Conservation (phyloP, 2,888 invertebrate genomes). For the Clanis bilineata region DNA sequence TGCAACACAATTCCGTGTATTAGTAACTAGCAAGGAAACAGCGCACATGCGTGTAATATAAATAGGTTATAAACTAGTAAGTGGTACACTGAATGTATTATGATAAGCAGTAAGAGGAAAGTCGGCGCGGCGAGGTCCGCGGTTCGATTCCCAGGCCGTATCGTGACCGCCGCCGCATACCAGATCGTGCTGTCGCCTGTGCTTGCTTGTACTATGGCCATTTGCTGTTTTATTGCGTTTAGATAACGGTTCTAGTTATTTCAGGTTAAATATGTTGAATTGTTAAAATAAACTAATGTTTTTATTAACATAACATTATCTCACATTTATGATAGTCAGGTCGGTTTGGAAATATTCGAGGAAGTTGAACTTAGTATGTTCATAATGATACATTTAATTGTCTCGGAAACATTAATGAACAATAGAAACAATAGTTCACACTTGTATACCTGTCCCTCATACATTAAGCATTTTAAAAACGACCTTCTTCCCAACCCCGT, state of each 20-base stretch:
- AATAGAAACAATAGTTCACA: no score
- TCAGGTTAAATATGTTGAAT: no score
- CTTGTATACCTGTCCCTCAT: no score
- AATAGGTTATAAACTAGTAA: not conserved
- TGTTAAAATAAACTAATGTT: no score
- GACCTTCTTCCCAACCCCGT: no score
- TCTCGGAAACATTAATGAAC: no score
- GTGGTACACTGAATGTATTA: slow-evolving; percentile 11
- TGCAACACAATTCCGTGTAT: not conserved
- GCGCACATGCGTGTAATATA: slow-evolving; percentile 12
- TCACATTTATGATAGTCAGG: no score
- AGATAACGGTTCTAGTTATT: not conserved
- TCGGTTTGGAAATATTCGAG: no score
- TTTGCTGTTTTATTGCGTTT: not conserved
- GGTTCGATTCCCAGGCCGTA: slow-evolving; percentile 35
- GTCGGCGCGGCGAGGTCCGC: slow-evolving; percentile 10
- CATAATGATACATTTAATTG: no score
- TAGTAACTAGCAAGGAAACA: not conserved
- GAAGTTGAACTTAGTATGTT: no score
- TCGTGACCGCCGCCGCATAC: slow-evolving; percentile 40
- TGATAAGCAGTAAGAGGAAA: slow-evolving; percentile 18
- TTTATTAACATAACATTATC: no score
- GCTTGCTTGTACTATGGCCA: not conserved
- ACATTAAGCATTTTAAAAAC: no score
- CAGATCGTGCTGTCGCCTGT: slow-evolving; percentile 18